These are phyloP conservation scores for Aythya baeri DNA, from an alignment of 2,113 vertebrate species.

Conservation along the genomic window DNA sequence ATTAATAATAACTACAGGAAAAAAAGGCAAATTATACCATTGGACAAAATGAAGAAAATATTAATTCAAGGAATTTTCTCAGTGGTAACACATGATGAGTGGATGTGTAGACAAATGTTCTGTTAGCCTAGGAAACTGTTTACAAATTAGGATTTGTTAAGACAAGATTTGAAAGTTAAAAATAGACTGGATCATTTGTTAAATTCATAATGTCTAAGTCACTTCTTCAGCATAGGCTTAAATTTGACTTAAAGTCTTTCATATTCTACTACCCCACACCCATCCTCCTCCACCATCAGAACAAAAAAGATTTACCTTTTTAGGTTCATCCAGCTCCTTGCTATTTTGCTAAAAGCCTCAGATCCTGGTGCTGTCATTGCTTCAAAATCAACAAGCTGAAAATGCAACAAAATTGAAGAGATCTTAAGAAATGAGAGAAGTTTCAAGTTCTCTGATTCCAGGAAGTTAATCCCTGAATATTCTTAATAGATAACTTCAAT, in stretches of 20 bases:
- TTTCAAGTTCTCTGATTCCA: not conserved
- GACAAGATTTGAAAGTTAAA: not conserved
- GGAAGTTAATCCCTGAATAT: not conserved
- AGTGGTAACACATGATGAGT: not conserved
- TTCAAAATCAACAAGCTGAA: conserved; percentile 96
- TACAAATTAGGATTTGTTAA: not conserved
- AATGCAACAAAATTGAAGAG: conserved; percentile 4
- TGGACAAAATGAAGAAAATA: not conserved
- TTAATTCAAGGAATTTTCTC: not conserved
- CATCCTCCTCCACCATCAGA: not conserved
- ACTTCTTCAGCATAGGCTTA: not conserved
- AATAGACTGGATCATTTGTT: not conserved
- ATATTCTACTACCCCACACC: not conserved
- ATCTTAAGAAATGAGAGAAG: not conserved
- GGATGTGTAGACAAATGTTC: not conserved
- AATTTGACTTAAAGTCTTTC: not conserved
- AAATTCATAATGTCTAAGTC: not conserved
- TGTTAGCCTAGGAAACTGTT: not conserved
- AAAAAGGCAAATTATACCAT: not conserved
- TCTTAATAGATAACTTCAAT: not conserved
- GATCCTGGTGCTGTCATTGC: conserved; percentile 94
- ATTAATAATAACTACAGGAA: not conserved
- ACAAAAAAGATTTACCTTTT: conserved; percentile 83
- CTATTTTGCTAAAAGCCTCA: conserved; percentile 91
- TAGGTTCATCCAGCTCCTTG: conserved; percentile 94